A percentile compares a stretch with the other conserved stretches of the same genome.
Conservation (phyloP, 2,888 invertebrate genomes). For the Latheticus oryzae region DNA sequence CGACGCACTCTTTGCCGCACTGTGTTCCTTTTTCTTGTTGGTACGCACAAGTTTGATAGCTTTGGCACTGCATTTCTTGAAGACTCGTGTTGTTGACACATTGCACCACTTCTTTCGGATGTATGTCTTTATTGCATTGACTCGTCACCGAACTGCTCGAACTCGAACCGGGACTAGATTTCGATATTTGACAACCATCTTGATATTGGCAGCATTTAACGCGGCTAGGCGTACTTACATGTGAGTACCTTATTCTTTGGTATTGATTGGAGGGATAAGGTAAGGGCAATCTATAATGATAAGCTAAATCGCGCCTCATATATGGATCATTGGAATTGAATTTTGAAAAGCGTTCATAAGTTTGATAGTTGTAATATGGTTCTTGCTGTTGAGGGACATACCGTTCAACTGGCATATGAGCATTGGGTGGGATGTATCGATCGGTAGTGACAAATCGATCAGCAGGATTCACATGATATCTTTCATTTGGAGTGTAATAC, state of each 20-base stretch:
- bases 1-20: constrained; percentile 58
- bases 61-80: constrained; percentile 64
- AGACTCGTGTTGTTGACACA: constrained; percentile 50
- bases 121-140: constrained; percentile 53
- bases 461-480: constrained; percentile 50
- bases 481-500: constrained; percentile 46
- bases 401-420: constrained; percentile 78
- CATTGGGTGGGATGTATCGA: constrained; percentile 76
- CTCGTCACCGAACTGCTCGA: constrained; percentile 67
- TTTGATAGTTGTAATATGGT: constrained; percentile 66
- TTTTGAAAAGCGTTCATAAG: constrained; percentile 58
- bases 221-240: constrained; percentile 60
- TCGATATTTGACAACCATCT: constrained; percentile 60
- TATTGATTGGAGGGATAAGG: constrained; percentile 64
- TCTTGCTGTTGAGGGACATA: constrained; percentile 75
- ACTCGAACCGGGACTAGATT: constrained; percentile 67
- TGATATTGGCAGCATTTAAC: constrained; percentile 63
- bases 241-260: constrained; percentile 58
- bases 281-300: constrained; percentile 70
- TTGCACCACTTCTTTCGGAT: constrained; percentile 49
- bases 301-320: constrained; percentile 71
- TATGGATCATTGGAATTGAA: constrained; percentile 68
- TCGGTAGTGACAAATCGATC: constrained; percentile 57
- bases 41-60: constrained; percentile 53
- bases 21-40: constrained; percentile 65